Conservation (phyloP, 2,888 invertebrate species). For the Amiota minor region DNA sequence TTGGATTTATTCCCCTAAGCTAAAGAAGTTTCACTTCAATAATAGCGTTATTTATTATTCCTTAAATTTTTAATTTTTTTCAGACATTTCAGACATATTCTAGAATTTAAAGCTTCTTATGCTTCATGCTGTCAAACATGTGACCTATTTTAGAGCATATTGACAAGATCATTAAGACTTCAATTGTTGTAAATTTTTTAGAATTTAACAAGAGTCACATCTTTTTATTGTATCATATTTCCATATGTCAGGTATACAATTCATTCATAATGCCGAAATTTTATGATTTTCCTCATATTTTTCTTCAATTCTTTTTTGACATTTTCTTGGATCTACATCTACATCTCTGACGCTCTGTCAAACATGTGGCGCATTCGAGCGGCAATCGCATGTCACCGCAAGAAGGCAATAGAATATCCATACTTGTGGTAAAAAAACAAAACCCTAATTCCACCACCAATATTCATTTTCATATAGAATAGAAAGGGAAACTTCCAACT, state of each 20-base stretch:
- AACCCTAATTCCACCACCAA: not conserved
- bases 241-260: too few species aligned
- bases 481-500: slow-evolving; percentile 14
- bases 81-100: too few species aligned
- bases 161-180: too few species aligned
- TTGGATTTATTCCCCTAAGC: too few species aligned
- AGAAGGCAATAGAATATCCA: not conserved
- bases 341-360: not conserved
- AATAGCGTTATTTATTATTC: too few species aligned
- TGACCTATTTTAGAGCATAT: too few species aligned
- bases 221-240: not conserved
- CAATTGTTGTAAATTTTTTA: too few species aligned
- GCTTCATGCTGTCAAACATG: too few species aligned
- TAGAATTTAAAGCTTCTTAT: too few species aligned
- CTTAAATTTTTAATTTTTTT: too few species aligned
- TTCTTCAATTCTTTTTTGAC: not conserved
- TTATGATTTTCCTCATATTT: not conserved
- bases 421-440: not conserved
- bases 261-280: too few species aligned
- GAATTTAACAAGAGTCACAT: not conserved
- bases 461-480: not conserved
- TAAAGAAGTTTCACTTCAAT: too few species aligned
- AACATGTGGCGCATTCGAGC: slow-evolving; percentile 14
- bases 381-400: not conserved
- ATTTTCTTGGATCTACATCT: not conserved